Percentiles rank a stretch among this genome's conserved stretches.
phyloP scores from a whole-genome alignment of 2,113 vertebrate species.

The Gymnobelideus leadbeateri region DNA sequence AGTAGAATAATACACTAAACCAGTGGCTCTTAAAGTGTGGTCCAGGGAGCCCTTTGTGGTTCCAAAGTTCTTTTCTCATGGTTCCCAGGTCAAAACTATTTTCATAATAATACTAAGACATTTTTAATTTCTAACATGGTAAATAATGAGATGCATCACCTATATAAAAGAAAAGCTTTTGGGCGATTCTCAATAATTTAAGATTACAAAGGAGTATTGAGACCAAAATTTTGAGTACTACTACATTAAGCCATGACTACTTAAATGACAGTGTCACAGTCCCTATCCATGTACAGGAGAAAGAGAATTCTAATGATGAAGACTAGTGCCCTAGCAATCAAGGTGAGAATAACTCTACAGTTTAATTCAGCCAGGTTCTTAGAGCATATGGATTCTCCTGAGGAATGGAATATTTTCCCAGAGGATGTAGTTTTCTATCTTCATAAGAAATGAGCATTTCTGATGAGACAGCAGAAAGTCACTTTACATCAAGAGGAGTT shows the following conservation, averaged over 20 bases:
- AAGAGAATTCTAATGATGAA: not conserved
- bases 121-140: not conserved
- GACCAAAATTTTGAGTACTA: not conserved
- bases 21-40: not conserved
- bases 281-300: not conserved
- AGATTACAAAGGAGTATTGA: not conserved
- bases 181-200: not conserved
- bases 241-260: not conserved
- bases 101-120: not conserved
- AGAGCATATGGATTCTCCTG: not conserved
- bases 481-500: not conserved
- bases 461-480: not conserved
- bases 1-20: not conserved
- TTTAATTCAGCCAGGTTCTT: not conserved
- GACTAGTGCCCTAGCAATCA: not conserved
- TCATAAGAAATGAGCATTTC: not conserved
- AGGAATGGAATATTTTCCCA: not conserved
- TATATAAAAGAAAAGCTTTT: not conserved
- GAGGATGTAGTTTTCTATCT: not conserved
- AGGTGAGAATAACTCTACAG: not conserved
- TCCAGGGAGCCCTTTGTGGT: not conserved
- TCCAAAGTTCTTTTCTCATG: not conserved
- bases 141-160: not conserved
- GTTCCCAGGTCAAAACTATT: not conserved
- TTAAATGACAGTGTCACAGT: not conserved